Base-by-base conservation (phyloP, 2,888 invertebrate genomes). In the Boloria selene region DNA sequence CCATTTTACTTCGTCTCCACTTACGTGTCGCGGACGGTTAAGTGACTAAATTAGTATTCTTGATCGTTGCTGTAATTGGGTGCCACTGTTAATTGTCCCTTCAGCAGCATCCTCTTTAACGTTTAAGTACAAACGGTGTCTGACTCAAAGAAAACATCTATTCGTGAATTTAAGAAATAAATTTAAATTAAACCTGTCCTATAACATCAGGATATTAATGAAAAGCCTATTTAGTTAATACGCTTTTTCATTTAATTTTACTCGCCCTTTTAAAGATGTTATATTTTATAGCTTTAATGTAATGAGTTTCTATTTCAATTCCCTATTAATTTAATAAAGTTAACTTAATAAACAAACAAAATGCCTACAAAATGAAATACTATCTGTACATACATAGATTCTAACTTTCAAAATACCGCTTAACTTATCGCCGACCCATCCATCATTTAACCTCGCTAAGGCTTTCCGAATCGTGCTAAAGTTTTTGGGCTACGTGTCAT, bases 51-150 rank as follows among this genome's bases (percentile, higher is more conserved):
- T 82, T 82, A 82, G 80, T 82, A 77, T 78, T 80, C 80, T 79
- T 78, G 80, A 84, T 84, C 79, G 79, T 79, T 77, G 74, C 72
- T 75, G 77, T 84, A 82, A 85, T 87, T 79, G 79, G 75, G 74
- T 77, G 82, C 78, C 82, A 79, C 72, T 74, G 75, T 75, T 75
- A 76, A 75, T 79, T 77, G 75, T 78, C 63, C 63, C 51, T 70
- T 64, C 55, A 55, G 66, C 71, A 71, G 65, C 66, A 65, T 71
- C 72, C 70, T 72, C 63, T 70, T 67, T 68, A 74, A 70, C 70
- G 65, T 68, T 68, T 70, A 72, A 71, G 68, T 49, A 38, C 10
- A 38, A 38, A 16, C 47, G n/a, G 16, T 59, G 17, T 49, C 16
- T 31, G 16, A 10, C 16, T 38, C 7, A 59, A 59, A 13, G n/a